phyloP scores from a whole-genome alignment of 2,113 vertebrate species.

The Podocnemis expansa region DNA sequence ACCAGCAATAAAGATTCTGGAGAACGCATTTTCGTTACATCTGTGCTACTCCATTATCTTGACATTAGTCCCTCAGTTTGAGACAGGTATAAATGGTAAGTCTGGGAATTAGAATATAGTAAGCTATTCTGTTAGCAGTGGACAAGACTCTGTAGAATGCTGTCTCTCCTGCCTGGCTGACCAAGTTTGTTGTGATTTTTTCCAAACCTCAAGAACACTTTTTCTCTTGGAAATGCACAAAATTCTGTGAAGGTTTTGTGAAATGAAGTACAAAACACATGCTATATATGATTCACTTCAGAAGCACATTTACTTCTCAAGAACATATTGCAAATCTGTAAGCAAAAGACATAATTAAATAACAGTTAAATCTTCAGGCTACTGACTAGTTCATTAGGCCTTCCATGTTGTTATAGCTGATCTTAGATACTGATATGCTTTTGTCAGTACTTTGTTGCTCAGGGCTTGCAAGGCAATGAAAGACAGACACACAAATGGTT shows the following conservation, averaged over 20 bases:
- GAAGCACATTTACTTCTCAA: background rate
- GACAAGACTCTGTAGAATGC: background rate
- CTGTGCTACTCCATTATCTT: background rate
- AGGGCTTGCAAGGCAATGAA: background rate
- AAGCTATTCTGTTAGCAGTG: background rate
- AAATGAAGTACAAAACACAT: background rate
- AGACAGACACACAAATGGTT: background rate
- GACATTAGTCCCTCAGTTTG: background rate
- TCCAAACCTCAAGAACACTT: background rate
- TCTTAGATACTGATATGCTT: background rate
- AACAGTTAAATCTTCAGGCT: background rate
- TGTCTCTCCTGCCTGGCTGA: background rate
- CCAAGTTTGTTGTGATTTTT: background rate
- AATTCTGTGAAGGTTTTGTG: background rate
- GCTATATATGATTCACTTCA: background rate
- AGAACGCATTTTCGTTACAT: slow-evolving; percentile 15
- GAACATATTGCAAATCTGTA: background rate
- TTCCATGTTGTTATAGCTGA: background rate
- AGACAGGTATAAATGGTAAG: background rate
- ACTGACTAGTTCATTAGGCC: background rate
- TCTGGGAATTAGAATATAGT: background rate
- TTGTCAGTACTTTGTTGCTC: background rate
- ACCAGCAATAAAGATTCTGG: background rate
- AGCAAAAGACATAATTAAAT: background rate
- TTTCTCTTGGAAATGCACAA: background rate